Conservation (phyloP, 2,113 vertebrate species). For the Junco hyemalis region DNA sequence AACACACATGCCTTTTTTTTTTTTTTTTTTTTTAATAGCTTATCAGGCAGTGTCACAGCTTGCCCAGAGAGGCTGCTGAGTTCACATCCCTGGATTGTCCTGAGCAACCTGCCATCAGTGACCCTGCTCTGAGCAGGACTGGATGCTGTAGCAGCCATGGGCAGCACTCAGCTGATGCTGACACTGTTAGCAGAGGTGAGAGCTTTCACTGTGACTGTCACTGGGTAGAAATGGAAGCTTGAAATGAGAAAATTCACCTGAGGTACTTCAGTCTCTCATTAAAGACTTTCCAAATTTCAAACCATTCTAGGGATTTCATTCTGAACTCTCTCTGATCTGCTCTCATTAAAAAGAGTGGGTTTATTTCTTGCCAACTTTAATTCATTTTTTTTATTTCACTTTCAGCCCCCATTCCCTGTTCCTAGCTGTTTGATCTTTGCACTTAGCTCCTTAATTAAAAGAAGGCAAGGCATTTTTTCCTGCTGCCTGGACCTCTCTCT, state of each 20-base stretch:
- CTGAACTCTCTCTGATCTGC: neutral
- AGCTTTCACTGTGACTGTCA: neutral
- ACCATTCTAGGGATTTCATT: neutral
- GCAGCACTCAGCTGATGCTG: neutral
- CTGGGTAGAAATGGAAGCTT: neutral
- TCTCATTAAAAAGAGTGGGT: neutral
- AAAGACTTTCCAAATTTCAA: conserved; percentile 12
- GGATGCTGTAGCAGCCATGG: neutral
- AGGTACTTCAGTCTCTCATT: neutral
- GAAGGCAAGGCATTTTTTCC: neutral
- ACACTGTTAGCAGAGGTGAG: neutral
- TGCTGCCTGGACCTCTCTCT: neutral
- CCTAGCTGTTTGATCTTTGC: conserved; percentile 39
- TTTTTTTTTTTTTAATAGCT: neutral
- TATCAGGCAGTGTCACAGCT: neutral
- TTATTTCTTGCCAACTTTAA: conserved; percentile 1
- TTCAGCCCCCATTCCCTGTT: neutral
- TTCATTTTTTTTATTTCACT: neutral
- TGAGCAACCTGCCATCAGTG: neutral
- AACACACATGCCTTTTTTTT: neutral
- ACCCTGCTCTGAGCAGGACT: neutral
- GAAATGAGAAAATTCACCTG: neutral
- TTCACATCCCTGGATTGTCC: neutral
- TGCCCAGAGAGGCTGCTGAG: neutral
- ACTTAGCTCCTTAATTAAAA: conserved; percentile 41